These are phyloP conservation scores for Chaenodraco wilsoni DNA, from an alignment of 2,797 vertebrate genomes.

Conservation along the genomic window DNA sequence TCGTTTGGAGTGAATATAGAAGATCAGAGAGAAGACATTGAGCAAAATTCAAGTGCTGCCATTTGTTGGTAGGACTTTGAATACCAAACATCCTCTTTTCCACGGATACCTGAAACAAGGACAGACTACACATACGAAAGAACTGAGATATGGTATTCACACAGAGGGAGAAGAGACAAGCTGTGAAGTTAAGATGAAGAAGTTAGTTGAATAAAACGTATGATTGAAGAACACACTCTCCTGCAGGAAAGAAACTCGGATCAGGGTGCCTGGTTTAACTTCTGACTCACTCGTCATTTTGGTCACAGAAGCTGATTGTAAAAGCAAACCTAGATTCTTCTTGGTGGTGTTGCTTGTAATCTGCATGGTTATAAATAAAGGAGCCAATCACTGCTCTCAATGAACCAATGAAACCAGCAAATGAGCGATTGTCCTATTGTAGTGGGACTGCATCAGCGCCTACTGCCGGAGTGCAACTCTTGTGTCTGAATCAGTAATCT, in stretches of 20 bases:
- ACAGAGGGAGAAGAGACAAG: background rate
- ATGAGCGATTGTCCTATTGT: slow-evolving; percentile 22
- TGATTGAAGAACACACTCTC: background rate
- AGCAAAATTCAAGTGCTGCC: background rate
- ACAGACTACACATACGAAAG: background rate
- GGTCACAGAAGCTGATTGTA: slow-evolving; percentile 4
- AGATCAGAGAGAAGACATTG: background rate
- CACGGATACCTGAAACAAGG: slow-evolving; percentile 1
- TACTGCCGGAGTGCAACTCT: slow-evolving; percentile 63
- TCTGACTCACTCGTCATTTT: background rate
- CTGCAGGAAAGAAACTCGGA: background rate
- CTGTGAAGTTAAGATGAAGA: background rate
- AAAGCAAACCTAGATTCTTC: background rate
- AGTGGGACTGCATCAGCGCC: slow-evolving; percentile 53
- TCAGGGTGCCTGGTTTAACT: background rate
- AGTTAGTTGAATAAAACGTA: background rate
- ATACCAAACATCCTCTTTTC: slow-evolving; percentile 2
- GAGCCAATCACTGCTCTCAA: slow-evolving; percentile 30
- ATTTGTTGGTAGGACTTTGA: background rate
- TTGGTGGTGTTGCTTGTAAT: slow-evolving; percentile 6
- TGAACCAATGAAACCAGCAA: slow-evolving; percentile 37
- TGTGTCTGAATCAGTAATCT: slow-evolving; percentile 73
- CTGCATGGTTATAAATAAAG: slow-evolving; percentile 7
- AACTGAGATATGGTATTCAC: background rate
- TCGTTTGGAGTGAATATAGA: background rate